Percentiles rank a stretch among this genome's conserved stretches.
Conservation (phyloP, 1,140 invertebrate species). For the Triops cancriformis region DNA sequence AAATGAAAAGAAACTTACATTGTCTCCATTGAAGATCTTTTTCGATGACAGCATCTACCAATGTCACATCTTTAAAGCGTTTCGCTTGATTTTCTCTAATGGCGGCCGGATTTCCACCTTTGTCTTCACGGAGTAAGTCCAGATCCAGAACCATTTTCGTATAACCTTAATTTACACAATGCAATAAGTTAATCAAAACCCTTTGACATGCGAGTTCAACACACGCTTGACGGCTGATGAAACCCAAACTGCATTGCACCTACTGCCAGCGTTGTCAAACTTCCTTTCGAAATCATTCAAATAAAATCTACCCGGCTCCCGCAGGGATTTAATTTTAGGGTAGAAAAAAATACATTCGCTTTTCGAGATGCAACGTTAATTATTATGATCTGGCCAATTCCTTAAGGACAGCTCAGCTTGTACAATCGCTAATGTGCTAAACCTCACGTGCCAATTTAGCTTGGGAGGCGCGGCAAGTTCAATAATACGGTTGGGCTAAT, state of each 20-base stretch:
- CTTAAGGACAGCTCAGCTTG: no score
- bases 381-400: no score
- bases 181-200: not conserved
- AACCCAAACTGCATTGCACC: not conserved
- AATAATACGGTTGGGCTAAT: no score
- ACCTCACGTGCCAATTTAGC: no score
- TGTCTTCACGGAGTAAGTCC: constrained; percentile 90
- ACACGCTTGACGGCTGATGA: not conserved
- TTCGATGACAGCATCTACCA: constrained; percentile 87
- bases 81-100: constrained; percentile 86
- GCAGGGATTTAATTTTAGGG: no score
- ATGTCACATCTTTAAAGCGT: constrained; percentile 81
- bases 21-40: constrained; percentile 86
- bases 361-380: no score
- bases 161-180: not conserved
- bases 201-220: no score
- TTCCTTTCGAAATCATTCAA: not conserved
- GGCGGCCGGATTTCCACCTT: constrained; percentile 84
- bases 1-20: constrained; percentile 39
- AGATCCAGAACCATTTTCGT: constrained; percentile 89
- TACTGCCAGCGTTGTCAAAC: not conserved
- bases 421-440: no score
- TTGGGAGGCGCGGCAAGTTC: no score
- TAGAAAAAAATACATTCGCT: no score
- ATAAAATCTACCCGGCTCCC: no score